Percentiles rank a stretch among this genome's conserved stretches.
Evolutionary conservation across 1,140 invertebrate genomes (phyloP).

Genomic region (Lerema accius): DNA sequence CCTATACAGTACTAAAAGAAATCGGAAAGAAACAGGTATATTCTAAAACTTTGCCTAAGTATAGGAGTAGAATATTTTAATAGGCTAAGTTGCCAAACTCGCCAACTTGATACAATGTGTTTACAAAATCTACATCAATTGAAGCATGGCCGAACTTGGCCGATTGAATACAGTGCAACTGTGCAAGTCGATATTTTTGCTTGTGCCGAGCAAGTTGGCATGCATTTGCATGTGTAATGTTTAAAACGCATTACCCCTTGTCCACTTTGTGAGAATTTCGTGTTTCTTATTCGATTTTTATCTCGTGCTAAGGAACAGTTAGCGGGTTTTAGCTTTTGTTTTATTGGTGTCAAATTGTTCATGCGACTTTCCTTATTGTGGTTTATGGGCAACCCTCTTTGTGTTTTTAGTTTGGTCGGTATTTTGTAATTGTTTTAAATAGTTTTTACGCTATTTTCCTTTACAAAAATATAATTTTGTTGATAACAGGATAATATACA

Average conservation of each 20-base stretch:
- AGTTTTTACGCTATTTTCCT: too few species aligned
- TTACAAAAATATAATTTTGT: too few species aligned
- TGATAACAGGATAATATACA: too few species aligned
- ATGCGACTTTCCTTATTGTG: background rate
- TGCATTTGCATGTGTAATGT: conserved; percentile 68
- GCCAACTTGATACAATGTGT: too few species aligned
- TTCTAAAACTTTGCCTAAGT: too few species aligned
- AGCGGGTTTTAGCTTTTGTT: conserved; percentile 16
- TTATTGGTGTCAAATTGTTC: conserved; percentile 14
- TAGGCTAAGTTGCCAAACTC: too few species aligned
- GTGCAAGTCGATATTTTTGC: conserved; percentile 49
- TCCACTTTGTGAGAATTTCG: conserved; percentile 52
- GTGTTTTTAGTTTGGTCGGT: too few species aligned
- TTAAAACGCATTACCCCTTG: conserved; percentile 59
- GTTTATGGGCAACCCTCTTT: background rate
- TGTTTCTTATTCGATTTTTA: conserved; percentile 47
- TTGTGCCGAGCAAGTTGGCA: conserved; percentile 37
- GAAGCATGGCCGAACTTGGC: background rate
- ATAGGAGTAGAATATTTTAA: too few species aligned
- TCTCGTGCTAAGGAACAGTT: conserved; percentile 49
- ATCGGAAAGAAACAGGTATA: too few species aligned
- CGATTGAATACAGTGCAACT: background rate
- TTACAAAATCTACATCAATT: too few species aligned
- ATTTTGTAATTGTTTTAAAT: too few species aligned
- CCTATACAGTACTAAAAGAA: too few species aligned